phyloP scores from a whole-genome alignment of 2,113 vertebrate genomes.

The Myotis lucifugus region DNA sequence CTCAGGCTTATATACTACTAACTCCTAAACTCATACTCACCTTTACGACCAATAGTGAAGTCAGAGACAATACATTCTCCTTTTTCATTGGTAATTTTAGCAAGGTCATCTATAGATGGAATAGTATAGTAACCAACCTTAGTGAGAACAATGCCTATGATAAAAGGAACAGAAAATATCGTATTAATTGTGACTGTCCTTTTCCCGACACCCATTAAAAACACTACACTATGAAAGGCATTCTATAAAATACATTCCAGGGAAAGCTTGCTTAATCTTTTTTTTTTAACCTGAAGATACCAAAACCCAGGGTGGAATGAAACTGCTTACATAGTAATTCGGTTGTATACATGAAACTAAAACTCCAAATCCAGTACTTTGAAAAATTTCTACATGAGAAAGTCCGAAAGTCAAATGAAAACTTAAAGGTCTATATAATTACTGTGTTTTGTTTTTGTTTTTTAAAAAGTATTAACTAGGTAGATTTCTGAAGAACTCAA shows the following conservation, averaged over 20 bases:
- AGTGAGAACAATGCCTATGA: conserved; percentile 90
- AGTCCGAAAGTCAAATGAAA: background rate
- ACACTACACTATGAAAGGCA: background rate
- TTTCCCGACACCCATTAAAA: background rate
- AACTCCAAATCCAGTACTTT: background rate
- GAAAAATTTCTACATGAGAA: conserved; percentile 5
- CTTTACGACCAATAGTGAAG: conserved; percentile 95
- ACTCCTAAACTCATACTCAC: conserved; percentile 79
- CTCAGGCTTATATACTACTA: background rate
- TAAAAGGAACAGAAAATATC: background rate
- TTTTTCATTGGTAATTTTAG: conserved; percentile 88
- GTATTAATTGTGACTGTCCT: background rate
- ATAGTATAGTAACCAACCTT: conserved; percentile 96
- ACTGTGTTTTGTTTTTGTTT: background rate
- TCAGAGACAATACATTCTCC: conserved; percentile 93
- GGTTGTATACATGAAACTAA: background rate
- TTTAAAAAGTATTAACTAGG: background rate
- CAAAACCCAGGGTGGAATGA: background rate
- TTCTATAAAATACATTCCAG: background rate
- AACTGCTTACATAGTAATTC: background rate
- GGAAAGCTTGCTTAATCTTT: background rate
- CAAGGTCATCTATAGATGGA: conserved; percentile 94
- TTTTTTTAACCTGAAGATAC: background rate
- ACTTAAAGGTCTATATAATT: background rate
- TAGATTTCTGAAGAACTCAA: background rate